A percentile compares a stretch with the other conserved stretches of the same genome.
Evolutionary conservation across 2,888 invertebrate genomes (phyloP).

Genomic region (Helobdella robusta): DNA sequence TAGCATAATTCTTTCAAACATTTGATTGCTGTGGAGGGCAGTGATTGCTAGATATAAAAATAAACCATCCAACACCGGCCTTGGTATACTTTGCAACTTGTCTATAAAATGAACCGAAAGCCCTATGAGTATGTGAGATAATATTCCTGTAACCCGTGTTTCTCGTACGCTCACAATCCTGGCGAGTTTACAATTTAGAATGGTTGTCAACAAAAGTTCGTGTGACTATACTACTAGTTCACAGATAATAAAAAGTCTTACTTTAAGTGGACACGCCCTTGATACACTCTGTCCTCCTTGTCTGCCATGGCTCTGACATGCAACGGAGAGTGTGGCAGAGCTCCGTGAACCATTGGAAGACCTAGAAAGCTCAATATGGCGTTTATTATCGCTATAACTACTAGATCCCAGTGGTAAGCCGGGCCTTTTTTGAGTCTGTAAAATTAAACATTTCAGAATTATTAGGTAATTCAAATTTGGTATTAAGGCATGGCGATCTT

Average conservation of each 20-base stretch:
- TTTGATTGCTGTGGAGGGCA: constrained; percentile 55
- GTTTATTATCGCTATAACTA: constrained; percentile 56
- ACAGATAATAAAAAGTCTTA: constrained; percentile 40
- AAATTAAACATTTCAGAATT: too few species aligned
- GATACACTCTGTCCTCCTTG: constrained; percentile 57
- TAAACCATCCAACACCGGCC: constrained; percentile 55
- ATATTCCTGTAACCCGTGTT: constrained; percentile 54
- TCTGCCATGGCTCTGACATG: constrained; percentile 58
- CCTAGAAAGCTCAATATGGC: constrained; percentile 54
- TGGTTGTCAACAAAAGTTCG: too few species aligned
- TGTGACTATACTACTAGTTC: too few species aligned
- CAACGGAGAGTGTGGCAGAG: constrained; percentile 57
- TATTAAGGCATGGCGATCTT: too few species aligned
- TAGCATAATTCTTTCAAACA: constrained; percentile 55
- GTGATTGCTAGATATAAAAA: constrained; percentile 57
- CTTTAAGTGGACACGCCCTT: constrained; percentile 58
- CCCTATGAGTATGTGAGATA: constrained; percentile 55
- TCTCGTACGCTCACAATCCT: constrained; percentile 55
- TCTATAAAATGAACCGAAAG: constrained; percentile 55
- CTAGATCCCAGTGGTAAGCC: constrained; percentile 57
- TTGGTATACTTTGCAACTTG: constrained; percentile 49
- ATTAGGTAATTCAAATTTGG: too few species aligned
- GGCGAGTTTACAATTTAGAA: constrained; percentile 33
- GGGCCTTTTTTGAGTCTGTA: constrained; percentile 56
- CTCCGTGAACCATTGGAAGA: constrained; percentile 58